Evolutionary conservation across 2,888 invertebrate genomes (phyloP).

Genomic region (Agrilus cyanescens): DNA sequence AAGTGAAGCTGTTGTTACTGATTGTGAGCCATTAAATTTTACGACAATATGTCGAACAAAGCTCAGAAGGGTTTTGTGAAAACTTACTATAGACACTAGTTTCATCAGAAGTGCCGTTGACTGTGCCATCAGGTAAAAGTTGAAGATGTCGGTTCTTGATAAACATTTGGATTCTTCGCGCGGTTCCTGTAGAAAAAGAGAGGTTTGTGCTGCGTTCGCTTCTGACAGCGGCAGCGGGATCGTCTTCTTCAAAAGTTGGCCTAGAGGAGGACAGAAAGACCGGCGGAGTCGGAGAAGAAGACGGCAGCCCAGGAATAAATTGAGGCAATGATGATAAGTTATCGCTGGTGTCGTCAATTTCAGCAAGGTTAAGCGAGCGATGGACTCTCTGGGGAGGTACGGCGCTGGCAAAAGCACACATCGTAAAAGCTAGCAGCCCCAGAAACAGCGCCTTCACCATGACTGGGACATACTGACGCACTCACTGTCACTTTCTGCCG

Average conservation of each 20-base stretch:
- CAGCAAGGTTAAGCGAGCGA: constrained; percentile 18
- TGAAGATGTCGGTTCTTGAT: constrained; percentile 75
- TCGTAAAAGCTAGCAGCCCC: constrained; percentile 35
- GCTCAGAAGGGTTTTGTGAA: background rate
- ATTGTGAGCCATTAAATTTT: no score
- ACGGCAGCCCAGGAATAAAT: background rate
- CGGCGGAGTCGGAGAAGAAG: constrained; percentile 1
- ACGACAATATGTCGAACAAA: no score
- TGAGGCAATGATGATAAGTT: constrained; percentile 16
- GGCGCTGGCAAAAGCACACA: constrained; percentile 34
- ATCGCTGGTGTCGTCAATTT: constrained; percentile 6
- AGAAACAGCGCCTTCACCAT: constrained; percentile 38
- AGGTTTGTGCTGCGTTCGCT: constrained; percentile 70
- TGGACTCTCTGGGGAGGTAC: constrained; percentile 26
- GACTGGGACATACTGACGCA: constrained; percentile 37
- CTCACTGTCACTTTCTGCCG: constrained; percentile 27
- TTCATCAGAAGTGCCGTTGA: constrained; percentile 72
- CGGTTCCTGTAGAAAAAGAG: constrained; percentile 68
- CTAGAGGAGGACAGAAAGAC: constrained; percentile 6
- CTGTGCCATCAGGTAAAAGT: constrained; percentile 71
- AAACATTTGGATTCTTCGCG: constrained; percentile 72
- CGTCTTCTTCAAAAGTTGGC: constrained; percentile 13
- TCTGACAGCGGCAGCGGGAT: constrained; percentile 41
- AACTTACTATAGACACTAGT: constrained; percentile 76
- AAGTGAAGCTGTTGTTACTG: no score